Conservation (phyloP, 2,888 invertebrate species). For the Acrobasis consociella region DNA sequence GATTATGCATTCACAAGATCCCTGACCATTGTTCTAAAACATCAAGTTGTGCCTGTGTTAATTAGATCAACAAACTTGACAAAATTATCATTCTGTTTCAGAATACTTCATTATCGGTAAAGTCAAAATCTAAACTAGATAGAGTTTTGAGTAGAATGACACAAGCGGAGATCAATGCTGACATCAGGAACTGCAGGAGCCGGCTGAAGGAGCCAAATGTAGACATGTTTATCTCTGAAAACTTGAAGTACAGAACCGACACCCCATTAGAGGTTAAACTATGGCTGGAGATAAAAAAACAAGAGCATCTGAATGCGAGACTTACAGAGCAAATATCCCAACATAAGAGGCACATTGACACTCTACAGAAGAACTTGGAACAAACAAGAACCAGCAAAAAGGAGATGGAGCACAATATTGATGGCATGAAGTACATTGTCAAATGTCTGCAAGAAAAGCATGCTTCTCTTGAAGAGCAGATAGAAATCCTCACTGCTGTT, state of each 20-base stretch:
- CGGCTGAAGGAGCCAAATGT: slow-evolving; percentile 63
- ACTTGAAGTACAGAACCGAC: slow-evolving; percentile 55
- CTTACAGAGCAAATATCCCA: slow-evolving; percentile 57
- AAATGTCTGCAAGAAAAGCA: slow-evolving; percentile 75
- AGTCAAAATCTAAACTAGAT: slow-evolving; percentile 49
- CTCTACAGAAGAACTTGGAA: slow-evolving; percentile 56
- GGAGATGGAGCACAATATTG: slow-evolving; percentile 59
- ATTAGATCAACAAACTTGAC: too few relatives aligned
- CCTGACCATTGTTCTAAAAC: too few relatives aligned
- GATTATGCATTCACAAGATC: too few relatives aligned
- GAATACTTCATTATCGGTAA: slow-evolving; percentile 30
- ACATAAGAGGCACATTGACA: slow-evolving; percentile 62
- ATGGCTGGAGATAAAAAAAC: slow-evolving; percentile 71
- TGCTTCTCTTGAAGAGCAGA: slow-evolving; percentile 72
- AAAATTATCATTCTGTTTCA: slow-evolving; percentile 6
- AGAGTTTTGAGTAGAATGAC: slow-evolving; percentile 53
- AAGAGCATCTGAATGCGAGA: slow-evolving; percentile 63
- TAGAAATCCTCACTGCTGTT: slow-evolving; percentile 71
- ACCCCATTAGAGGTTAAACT: slow-evolving; percentile 60
- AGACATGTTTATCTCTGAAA: slow-evolving; percentile 56
- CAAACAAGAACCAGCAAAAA: slow-evolving; percentile 49
- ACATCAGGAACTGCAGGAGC: slow-evolving; percentile 54
- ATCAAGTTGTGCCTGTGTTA: too few relatives aligned
- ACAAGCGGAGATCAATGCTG: slow-evolving; percentile 58
- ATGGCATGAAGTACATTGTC: slow-evolving; percentile 67